Conservation (phyloP, 1,140 invertebrate genomes). For the Drosophila albomicans region DNA sequence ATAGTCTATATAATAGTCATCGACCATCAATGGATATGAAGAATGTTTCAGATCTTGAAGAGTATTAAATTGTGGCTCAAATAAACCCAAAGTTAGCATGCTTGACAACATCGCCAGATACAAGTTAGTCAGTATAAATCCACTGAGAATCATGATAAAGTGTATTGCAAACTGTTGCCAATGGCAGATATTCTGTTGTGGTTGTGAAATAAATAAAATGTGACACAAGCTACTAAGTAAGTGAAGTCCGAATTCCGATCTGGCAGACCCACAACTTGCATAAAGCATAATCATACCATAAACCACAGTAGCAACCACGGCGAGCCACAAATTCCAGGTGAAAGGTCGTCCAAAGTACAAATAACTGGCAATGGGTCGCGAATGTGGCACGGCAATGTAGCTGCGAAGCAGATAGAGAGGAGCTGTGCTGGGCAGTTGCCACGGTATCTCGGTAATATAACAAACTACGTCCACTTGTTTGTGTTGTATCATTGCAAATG, state of each 20-base stretch:
- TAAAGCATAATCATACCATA: constrained; percentile 28
- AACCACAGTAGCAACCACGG: neutral
- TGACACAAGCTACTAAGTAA: constrained; percentile 51
- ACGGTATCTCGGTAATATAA: neutral
- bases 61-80: constrained; percentile 49
- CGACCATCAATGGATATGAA: constrained; percentile 37
- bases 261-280: neutral
- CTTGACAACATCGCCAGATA: constrained; percentile 63
- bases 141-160: constrained; percentile 29
- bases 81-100: constrained; percentile 58
- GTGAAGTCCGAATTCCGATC: constrained; percentile 42
- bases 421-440: neutral
- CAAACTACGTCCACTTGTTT: neutral
- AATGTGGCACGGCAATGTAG: neutral
- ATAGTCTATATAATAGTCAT: constrained; percentile 9
- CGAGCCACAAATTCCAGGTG: neutral
- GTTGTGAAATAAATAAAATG: constrained; percentile 31
- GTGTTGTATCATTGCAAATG: neutral
- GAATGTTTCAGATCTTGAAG: constrained; percentile 40
- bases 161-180: constrained; percentile 32
- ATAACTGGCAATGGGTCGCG: neutral
- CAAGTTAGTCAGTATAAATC: constrained; percentile 63
- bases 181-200: neutral
- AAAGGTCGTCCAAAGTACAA: neutral
- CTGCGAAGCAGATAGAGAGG: neutral